These are phyloP conservation scores for Astropecten irregularis DNA, from an alignment of 53 echinoderm and acorn worm species.

Conservation along the genomic window DNA sequence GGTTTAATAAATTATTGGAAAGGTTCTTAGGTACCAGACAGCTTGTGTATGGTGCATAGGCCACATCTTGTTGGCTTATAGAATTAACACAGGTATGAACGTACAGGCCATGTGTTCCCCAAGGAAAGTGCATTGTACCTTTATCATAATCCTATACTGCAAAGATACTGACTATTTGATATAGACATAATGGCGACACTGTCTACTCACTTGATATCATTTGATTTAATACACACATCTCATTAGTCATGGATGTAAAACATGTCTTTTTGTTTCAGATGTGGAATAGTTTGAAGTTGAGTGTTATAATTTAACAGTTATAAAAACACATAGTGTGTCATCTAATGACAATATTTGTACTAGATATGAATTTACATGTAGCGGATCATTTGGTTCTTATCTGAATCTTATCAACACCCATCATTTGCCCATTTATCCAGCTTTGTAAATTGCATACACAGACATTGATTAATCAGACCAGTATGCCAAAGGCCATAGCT, in stretches of 20 bases:
- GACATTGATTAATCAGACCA: conserved; percentile 31
- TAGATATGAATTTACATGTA: neutral
- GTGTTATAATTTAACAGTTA: conserved; percentile 18
- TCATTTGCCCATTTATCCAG: conserved; percentile 17
- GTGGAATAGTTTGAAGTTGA: neutral
- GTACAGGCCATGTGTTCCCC: too few relatives aligned
- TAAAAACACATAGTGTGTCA: conserved; percentile 7
- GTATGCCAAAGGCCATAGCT: neutral
- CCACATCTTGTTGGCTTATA: too few relatives aligned
- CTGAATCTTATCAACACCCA: conserved; percentile 13
- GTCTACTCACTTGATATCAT: neutral
- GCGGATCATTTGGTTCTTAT: neutral
- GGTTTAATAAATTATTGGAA: too few relatives aligned
- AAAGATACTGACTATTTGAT: too few relatives aligned
- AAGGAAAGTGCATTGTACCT: too few relatives aligned
- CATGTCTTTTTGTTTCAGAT: neutral
- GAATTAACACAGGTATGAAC: too few relatives aligned
- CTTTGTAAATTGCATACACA: conserved; percentile 27
- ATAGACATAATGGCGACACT: conserved; percentile 18
- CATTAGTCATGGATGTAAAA: conserved; percentile 2
- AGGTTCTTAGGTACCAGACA: too few relatives aligned
- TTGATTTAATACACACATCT: neutral
- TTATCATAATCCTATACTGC: too few relatives aligned
- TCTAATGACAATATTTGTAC: neutral
- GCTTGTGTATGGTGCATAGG: too few relatives aligned